Base-by-base conservation (phyloP, 2,113 vertebrate genomes). In the Synodontis membranacea region DNA sequence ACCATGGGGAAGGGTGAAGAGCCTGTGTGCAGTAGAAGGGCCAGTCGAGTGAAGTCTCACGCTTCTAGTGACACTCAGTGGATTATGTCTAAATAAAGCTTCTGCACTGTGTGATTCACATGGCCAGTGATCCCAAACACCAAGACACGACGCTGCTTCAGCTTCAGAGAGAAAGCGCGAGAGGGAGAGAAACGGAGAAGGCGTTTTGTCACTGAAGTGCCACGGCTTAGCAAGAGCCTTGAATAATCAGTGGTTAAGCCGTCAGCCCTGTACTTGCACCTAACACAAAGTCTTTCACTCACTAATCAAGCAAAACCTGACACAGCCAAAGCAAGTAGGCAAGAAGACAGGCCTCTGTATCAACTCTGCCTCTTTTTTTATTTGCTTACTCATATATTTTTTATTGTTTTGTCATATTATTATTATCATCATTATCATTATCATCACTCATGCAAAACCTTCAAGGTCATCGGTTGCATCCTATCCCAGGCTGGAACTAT, bases 181-280 rank as follows among this genome's bases (percentile, higher is more conserved):
- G 11, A 37, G 64, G 58, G 60, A 83, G 75, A 84, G 34, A 84
- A 86, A 74, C 52, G 70, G 79, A 91, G 92, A 88, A 91, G 91
- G 93, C 91, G 91, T 92, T 92, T 94, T 91, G 89, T 95, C 93
- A 94, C 89, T 91, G 90, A 88, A 93, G 90, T 91, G 92, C 92
- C 89, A 89, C 89, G 91, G 94, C 94, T 95, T 94, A 95, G 91
- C 85, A 94, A 94, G 94, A 95, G 92, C 94, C 94, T 94, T 95
- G 93, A 95, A 94, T 94, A 95, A 94, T 95, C 95, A 94, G 92
- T 91, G 89, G 92, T 94, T 94, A 95, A 94, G 94, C 94, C 93
- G 93, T 92, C 93, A 91, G 92, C 88, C 90, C 90, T 92, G 88
- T 85, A 90, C 90, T 90, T 87, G 83, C 92, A 94, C 93, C 93